These are phyloP conservation scores for Leucophora obtusa DNA, from an alignment of 2,888 invertebrate genomes.

Conservation along the genomic window DNA sequence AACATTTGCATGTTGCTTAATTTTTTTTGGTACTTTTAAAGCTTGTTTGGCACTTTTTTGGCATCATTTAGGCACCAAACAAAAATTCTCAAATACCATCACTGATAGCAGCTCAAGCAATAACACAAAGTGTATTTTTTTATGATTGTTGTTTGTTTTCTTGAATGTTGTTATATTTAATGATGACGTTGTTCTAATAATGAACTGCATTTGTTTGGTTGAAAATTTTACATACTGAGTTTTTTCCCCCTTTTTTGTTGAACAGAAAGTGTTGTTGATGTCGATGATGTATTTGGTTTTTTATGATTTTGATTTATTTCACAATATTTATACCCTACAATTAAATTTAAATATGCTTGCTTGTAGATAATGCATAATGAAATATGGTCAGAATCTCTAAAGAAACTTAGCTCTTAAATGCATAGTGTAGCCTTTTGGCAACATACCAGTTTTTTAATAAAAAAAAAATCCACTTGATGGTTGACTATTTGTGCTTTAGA, in stretches of 20 bases:
- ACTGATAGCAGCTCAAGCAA: not conserved
- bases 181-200: conserved; percentile 52
- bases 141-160: conserved; percentile 14
- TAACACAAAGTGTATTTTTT: conserved; percentile 6
- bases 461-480: no score
- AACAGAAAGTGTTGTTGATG: conserved; percentile 8
- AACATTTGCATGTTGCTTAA: no score
- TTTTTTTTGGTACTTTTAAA: no score
- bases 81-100: no score
- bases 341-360: not conserved
- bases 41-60: no score
- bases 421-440: no score
- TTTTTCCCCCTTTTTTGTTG: conserved; percentile 27
- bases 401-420: no score
- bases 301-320: conserved; percentile 58
- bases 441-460: no score
- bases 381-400: no score
- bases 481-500: no score
- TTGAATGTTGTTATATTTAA: conserved; percentile 37
- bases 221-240: not conserved
- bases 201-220: conserved; percentile 44
- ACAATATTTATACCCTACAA: not conserved
- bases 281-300: conserved; percentile 52
- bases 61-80: no score
- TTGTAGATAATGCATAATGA: no score